These are phyloP conservation scores for Erythrolamprus reginae DNA, from an alignment of 2,113 vertebrate species.

Conservation along the genomic window DNA sequence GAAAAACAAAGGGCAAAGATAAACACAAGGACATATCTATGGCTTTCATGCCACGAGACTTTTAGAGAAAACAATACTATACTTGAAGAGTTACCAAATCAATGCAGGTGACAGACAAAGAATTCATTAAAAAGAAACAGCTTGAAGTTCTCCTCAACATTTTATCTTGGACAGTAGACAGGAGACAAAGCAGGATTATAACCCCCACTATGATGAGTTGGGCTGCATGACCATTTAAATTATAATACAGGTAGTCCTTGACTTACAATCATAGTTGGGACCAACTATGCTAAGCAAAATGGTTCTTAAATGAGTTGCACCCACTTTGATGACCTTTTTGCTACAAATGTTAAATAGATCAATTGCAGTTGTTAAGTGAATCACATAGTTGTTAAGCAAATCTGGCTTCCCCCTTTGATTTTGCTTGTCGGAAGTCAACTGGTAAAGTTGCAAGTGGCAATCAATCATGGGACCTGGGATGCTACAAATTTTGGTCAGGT, in stretches of 20 bases:
- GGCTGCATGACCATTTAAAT: background rate
- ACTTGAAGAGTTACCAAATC: background rate
- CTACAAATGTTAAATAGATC: no score
- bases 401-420: no score
- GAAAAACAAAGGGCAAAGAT: background rate
- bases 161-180: background rate
- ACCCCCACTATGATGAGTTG: background rate
- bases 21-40: background rate
- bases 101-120: background rate
- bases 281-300: no score
- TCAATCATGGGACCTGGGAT: no score
- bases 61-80: background rate
- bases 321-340: no score
- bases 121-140: background rate
- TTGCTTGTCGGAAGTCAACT: no score
- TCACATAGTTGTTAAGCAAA: no score
- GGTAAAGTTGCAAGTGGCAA: no score
- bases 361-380: no score
- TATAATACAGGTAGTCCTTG: background rate
- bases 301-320: no score
- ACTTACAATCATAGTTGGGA: no score
- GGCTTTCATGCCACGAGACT: background rate
- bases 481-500: no score
- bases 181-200: background rate
- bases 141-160: background rate